Evolutionary conservation across 2,797 vertebrate genomes (phyloP).

Genomic region (Acipenser ruthenus): DNA sequence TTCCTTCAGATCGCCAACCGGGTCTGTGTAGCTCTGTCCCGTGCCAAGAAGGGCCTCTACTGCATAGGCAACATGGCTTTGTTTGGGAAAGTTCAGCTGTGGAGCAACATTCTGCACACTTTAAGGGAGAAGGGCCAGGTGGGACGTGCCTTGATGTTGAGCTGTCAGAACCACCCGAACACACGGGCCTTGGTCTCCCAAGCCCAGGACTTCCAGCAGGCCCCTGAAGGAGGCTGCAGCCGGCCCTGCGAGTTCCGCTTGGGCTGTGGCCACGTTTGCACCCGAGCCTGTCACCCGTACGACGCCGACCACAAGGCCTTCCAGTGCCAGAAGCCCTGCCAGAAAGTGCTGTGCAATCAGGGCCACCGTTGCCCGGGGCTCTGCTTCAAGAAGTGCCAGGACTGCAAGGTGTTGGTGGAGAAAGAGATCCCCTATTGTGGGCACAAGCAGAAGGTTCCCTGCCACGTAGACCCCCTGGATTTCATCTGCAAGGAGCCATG

Average conservation of each 20-base stretch:
- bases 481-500: slow-evolving; percentile 70
- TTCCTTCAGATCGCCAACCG: slow-evolving; percentile 86
- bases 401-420: slow-evolving; percentile 63
- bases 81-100: slow-evolving; percentile 70
- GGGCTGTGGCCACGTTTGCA: slow-evolving; percentile 81
- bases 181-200: slow-evolving; percentile 54
- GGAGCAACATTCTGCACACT: slow-evolving; percentile 77
- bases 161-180: slow-evolving; percentile 84
- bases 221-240: slow-evolving; percentile 83
- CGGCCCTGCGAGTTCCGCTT: slow-evolving; percentile 77
- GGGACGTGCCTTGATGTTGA: slow-evolving; percentile 61
- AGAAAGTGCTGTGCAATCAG: slow-evolving; percentile 64
- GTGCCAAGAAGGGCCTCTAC: slow-evolving; percentile 87
- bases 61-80: slow-evolving; percentile 79
- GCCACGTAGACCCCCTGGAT: slow-evolving; percentile 47
- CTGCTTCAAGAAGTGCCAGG: slow-evolving; percentile 60
- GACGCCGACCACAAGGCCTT: slow-evolving; percentile 71
- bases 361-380: slow-evolving; percentile 63
- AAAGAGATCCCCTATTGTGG: slow-evolving; percentile 68
- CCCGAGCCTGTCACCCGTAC: slow-evolving; percentile 80
- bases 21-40: slow-evolving; percentile 85
- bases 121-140: slow-evolving; percentile 61
- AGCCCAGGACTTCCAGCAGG: slow-evolving; percentile 66
- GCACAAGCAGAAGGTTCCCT: slow-evolving; percentile 78
- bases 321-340: slow-evolving; percentile 70